Evolutionary conservation across 2,888 invertebrate genomes (phyloP).

Genomic region (Drosophila prostipennis): DNA sequence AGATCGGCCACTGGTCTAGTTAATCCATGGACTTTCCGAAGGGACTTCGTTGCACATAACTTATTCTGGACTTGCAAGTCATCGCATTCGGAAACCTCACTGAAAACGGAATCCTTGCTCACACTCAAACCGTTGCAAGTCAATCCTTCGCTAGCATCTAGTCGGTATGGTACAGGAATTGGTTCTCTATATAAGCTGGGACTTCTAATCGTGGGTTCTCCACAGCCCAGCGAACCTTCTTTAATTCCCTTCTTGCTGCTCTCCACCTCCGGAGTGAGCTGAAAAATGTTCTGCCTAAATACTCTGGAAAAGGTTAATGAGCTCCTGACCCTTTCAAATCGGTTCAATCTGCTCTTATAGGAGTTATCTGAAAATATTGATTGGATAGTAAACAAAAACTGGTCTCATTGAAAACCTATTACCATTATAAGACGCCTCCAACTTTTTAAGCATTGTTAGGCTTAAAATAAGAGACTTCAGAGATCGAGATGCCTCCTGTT

Average conservation of each 20-base stretch:
- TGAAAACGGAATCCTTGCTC: conserved; percentile 19
- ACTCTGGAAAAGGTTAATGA: background rate
- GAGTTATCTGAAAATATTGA: background rate
- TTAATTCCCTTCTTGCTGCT: too few relatives aligned
- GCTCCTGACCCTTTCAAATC: background rate
- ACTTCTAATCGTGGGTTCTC: background rate
- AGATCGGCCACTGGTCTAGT: background rate
- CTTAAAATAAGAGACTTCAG: background rate
- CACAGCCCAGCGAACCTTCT: conserved; percentile 1
- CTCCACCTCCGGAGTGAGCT: background rate
- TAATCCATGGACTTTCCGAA: too few relatives aligned
- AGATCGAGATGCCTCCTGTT: conserved; percentile 3
- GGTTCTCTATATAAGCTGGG: background rate
- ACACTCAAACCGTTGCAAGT: background rate
- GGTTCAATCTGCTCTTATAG: background rate
- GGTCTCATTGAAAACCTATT: background rate
- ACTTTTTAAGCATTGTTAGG: background rate
- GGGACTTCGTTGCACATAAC: background rate
- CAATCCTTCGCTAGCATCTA: conserved; percentile 21
- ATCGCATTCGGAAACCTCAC: conserved; percentile 23
- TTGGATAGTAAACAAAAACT: background rate
- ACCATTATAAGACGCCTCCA: background rate
- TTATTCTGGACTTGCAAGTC: background rate
- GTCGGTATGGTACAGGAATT: background rate
- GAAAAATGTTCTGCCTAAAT: conserved; percentile 13